Evolutionary conservation across 2,888 invertebrate species (phyloP).

Genomic region (Drosophila hamatofila): DNA sequence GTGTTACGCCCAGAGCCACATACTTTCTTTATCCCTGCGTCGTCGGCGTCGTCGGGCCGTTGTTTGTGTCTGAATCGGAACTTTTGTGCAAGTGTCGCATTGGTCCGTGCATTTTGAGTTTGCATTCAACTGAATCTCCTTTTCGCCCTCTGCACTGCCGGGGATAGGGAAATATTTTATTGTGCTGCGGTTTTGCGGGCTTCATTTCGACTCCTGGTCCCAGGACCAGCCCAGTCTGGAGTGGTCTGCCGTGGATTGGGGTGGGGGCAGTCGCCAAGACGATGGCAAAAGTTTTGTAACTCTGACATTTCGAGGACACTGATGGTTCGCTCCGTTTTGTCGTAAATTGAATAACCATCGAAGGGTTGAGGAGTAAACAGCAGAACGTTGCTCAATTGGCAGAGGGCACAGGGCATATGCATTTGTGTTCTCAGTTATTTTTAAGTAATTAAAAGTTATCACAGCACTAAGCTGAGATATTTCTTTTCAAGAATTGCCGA

Average conservation of each 20-base stretch:
- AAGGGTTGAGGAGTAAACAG: constrained; percentile 24
- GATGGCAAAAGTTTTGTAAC: constrained; percentile 58
- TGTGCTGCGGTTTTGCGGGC: constrained; percentile 62
- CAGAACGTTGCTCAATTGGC: neutral
- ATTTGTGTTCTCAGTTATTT: neutral
- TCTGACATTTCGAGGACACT: constrained; percentile 63
- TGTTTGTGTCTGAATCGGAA: constrained; percentile 64
- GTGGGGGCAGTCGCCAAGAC: constrained; percentile 34
- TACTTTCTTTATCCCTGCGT: constrained; percentile 23
- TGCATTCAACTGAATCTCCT: constrained; percentile 18
- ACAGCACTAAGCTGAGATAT: neutral
- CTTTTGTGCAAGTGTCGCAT: constrained; percentile 72
- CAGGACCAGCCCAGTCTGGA: neutral
- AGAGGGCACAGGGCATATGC: neutral
- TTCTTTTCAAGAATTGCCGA: neutral
- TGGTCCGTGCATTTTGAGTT: constrained; percentile 56
- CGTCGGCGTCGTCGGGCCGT: constrained; percentile 23
- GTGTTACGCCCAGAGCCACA: constrained; percentile 1
- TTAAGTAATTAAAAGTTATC: constrained; percentile 3
- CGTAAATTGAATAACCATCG: constrained; percentile 35
- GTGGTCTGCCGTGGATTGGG: neutral
- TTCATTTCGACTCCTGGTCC: constrained; percentile 13
- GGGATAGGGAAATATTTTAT: constrained; percentile 60
- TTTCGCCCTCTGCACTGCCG: neutral
- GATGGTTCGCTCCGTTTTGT: constrained; percentile 17